Base-by-base conservation (phyloP, 2,888 invertebrate species). In the Orthonevra nobilis region DNA sequence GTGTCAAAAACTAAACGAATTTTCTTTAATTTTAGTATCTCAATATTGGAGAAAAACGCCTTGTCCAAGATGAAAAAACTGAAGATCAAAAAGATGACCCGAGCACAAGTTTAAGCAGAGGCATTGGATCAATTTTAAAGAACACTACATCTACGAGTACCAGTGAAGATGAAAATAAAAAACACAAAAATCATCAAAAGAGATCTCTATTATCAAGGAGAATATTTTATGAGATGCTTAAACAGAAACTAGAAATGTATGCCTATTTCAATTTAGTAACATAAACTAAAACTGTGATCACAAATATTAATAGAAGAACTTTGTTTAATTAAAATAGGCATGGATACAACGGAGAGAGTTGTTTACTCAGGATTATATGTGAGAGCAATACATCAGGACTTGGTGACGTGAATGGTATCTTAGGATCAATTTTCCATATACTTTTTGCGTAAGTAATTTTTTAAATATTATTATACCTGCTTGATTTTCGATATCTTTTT, bases 311-410 rank as follows among this genome's bases (percentile, higher is more conserved):
- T n/a, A n/a, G n/a, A n/a, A n/a, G n/a, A n/a, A n/a, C n/a, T 14
- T 4, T 12, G 7, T 32, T 32, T 6, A 17, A 38, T 38, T n/a
- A 32, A n/a, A 20, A 28, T 17, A 87, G 87, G 38, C 85, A 84
- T 23, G 87, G 92, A 17, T 92, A 91, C 85, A 87, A 90, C 9
- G 93, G 93, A 0, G 90, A 90, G 75, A 84, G 89, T 28, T 94
- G 94, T 84, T 87, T 94, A 73, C 89, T 93, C 66, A 90, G 92
- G 81, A 90, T 92, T 46, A 93, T 94, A 82, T 94, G 94, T 83
- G 93, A 94, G 84, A 90, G 90, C 36, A 91, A 92, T 60, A 89
- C 84, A 0, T 85, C 85, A 0, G 82, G 84, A 46, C 46, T 88
- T 23, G 84, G 84, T 19, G 84, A 86, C 19, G 77, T 90, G 77